Evolutionary conservation across 2,113 vertebrate genomes (phyloP), one percentile per base, ranked within the genome.

Genomic region (Setophaga petechia): DNA sequence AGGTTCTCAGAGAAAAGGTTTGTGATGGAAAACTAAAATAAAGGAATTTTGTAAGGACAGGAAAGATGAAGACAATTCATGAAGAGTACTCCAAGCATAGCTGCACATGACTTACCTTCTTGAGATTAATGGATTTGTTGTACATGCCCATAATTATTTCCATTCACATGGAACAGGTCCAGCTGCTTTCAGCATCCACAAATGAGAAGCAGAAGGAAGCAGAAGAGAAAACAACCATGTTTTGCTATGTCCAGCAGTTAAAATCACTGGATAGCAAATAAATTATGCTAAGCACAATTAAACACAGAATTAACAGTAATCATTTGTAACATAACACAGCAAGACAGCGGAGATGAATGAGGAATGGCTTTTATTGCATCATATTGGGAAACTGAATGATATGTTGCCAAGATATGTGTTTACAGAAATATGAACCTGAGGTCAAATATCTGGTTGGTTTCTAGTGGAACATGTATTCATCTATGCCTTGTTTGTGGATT

Each of bases 281-380:
- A 97, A 96, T 94, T 95, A 93, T 46, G 83, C 51, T 93, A 97
- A 96, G 95, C 84, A 6, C 92, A 97, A 97, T 98, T 98, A 97
- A 97, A 63, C 94, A 96, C 52, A 94, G 77, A 95, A 98, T 96
- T 97, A 98, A 94, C 81, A 65, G 57, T 54, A 94, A 96, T 90
- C 15, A 81, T 96, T 96, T 95, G 74, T 94, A 97, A 88, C 86
- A 58, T 87, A 96, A 94, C 92, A 57, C 88, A 96, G 96, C 82
- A 94, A 97, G 89, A 74, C 82, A 95, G 58, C 41, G 33, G 43
- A 95, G 84, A 94, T 71, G 95, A 97, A 97, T 85, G 88, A 61
- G 72, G 71, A 93, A 87, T 35, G 24, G 21, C 87, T 77, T 89
- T 69, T 59, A 59, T 68, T 47, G 58, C 52, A 83, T 63, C 10